Evolutionary conservation across 2,888 invertebrate species (phyloP).

Genomic region (Drosophila birchii): DNA sequence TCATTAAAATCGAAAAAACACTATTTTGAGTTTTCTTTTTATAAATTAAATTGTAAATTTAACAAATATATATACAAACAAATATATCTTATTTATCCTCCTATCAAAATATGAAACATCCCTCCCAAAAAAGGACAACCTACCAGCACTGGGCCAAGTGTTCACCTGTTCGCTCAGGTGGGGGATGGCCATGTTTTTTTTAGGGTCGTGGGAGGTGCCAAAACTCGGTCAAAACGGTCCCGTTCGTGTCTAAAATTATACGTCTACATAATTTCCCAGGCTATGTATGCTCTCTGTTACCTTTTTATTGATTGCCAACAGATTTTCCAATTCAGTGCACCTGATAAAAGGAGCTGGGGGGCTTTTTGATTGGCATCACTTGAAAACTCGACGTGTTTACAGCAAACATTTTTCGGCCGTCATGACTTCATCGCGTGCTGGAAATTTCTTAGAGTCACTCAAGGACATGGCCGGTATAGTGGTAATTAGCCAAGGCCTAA

Average conservation of each 20-base stretch:
- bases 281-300: conserved; percentile 53
- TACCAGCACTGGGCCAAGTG: conserved; percentile 16
- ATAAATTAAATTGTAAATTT: background rate
- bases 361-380: conserved; percentile 36
- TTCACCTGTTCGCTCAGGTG: conserved; percentile 32
- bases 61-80: background rate
- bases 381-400: conserved; percentile 36
- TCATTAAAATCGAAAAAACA: background rate
- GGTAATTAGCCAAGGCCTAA: conserved; percentile 50
- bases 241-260: conserved; percentile 75
- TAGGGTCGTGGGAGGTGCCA: conserved; percentile 32
- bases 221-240: conserved; percentile 70
- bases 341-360: conserved; percentile 1
- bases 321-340: conserved; percentile 53
- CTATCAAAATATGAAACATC: background rate
- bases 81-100: background rate
- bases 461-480: conserved; percentile 39
- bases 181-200: conserved; percentile 2
- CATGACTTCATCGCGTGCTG: conserved; percentile 41
- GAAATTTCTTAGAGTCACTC: conserved; percentile 25
- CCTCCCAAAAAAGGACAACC: background rate
- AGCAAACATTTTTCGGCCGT: conserved; percentile 26
- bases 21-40: no score
- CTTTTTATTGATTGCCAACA: conserved; percentile 67
- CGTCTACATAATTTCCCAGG: conserved; percentile 61